Conservation (phyloP, 2,888 invertebrate genomes). For the Piscicola geometra region DNA sequence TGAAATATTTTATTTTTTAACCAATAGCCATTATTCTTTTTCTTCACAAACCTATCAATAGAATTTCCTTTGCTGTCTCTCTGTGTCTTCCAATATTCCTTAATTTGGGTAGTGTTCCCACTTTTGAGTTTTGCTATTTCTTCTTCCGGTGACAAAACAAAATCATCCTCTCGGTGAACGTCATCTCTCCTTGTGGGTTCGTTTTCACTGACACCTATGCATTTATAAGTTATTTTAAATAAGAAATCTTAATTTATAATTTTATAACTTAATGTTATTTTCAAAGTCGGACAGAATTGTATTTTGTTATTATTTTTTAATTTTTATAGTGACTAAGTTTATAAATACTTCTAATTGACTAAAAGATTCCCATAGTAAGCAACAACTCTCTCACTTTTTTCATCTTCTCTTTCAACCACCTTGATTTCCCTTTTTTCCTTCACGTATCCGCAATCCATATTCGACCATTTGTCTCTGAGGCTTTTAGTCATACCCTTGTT, state of each 20-base stretch:
- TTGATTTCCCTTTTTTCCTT: conserved; percentile 22
- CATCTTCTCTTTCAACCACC: conserved; percentile 29
- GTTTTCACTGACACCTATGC: conserved; percentile 43
- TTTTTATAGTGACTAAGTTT: too few relatives aligned
- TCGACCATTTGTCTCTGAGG: conserved; percentile 22
- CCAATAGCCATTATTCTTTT: neutral
- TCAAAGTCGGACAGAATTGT: neutral
- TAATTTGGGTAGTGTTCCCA: conserved; percentile 18
- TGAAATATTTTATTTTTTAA: neutral
- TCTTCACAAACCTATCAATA: neutral
- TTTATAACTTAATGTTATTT: too few relatives aligned
- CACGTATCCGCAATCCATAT: conserved; percentile 23
- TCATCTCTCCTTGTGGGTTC: conserved; percentile 38
- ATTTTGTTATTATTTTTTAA: neutral
- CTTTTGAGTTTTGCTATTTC: conserved; percentile 7
- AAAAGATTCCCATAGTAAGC: neutral
- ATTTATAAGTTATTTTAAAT: too few relatives aligned
- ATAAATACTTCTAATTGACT: too few relatives aligned
- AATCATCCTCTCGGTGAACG: conserved; percentile 39
- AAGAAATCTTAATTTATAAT: too few relatives aligned
- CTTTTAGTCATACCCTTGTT: conserved; percentile 12
- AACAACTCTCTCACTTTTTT: conserved; percentile 23
- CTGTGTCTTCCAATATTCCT: conserved; percentile 23
- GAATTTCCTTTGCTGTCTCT: conserved; percentile 18
- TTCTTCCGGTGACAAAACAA: neutral